Conservation (phyloP, 2,797 vertebrate species). For the Crypturellus tataupa region DNA sequence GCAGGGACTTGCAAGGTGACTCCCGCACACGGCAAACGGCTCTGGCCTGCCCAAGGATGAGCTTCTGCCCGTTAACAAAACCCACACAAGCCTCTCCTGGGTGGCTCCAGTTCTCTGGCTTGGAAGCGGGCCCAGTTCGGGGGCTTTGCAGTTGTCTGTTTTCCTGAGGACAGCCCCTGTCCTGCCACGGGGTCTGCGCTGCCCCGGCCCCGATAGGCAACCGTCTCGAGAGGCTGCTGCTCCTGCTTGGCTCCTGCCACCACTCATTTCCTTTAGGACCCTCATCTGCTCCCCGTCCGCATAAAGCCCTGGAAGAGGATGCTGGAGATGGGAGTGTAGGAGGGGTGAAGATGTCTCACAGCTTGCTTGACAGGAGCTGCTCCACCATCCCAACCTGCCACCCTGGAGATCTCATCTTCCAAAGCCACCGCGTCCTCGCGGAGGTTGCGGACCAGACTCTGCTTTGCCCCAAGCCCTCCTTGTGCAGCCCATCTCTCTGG, state of each 20-base stretch:
- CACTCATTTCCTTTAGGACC: not conserved
- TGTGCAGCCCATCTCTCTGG: accelerated
- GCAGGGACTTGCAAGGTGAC: too few relatives aligned
- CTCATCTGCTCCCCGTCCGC: not conserved
- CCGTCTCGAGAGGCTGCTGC: not conserved
- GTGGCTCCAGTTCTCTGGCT: too few relatives aligned
- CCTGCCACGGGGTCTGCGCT: too few relatives aligned
- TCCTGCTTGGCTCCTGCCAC: not conserved
- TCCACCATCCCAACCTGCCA: not conserved
- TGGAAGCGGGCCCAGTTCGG: too few relatives aligned
- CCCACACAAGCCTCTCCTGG: too few relatives aligned
- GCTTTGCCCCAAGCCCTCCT: not conserved
- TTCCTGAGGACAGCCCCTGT: too few relatives aligned
- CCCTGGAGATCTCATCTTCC: accelerated
- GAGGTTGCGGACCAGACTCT: not conserved
- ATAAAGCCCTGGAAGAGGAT: not conserved
- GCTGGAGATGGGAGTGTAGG: too few relatives aligned
- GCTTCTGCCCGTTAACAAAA: too few relatives aligned
- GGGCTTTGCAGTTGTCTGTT: too few relatives aligned
- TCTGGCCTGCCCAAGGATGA: too few relatives aligned
- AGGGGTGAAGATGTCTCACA: not conserved
- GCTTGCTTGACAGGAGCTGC: not conserved
- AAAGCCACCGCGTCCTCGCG: not conserved
- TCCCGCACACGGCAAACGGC: not conserved
- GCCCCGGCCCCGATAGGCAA: too few relatives aligned